Conservation (phyloP, 2,797 vertebrate species). For the Pseudochromis fuscus region DNA sequence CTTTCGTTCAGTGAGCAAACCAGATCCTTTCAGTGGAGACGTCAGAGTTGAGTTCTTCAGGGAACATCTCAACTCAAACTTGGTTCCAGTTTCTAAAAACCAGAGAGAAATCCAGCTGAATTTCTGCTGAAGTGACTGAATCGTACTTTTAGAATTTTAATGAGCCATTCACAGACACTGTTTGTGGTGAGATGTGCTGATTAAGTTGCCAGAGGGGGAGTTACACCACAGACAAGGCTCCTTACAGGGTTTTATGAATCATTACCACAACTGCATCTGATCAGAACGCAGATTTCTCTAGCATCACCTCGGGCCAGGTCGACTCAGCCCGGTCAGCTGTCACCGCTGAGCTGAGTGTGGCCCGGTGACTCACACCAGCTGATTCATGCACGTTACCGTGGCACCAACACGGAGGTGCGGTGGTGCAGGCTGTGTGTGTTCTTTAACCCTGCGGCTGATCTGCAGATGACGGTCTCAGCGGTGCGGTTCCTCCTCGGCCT, state of each 20-base stretch:
- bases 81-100: no score
- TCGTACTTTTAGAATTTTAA: background rate
- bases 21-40: no score
- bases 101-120: no score
- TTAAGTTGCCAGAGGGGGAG: background rate
- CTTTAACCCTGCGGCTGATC: background rate
- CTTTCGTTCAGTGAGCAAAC: no score
- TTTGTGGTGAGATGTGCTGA: background rate
- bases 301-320: background rate
- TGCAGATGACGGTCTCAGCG: constrained; percentile 4
- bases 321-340: constrained; percentile 15
- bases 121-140: no score
- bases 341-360: background rate
- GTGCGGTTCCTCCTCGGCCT: constrained; percentile 4
- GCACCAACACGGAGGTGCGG: no score
- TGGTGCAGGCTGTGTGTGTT: background rate
- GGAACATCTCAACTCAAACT: no score
- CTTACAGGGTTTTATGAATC: background rate
- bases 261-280: background rate
- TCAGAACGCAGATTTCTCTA: no score
- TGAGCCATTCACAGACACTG: no score
- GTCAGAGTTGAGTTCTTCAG: no score
- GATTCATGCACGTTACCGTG: no score
- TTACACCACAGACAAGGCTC: background rate
- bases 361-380: background rate